phyloP scores from a whole-genome alignment of 92 coral and sea anemone species.

The Anthopleura xanthogrammica region DNA sequence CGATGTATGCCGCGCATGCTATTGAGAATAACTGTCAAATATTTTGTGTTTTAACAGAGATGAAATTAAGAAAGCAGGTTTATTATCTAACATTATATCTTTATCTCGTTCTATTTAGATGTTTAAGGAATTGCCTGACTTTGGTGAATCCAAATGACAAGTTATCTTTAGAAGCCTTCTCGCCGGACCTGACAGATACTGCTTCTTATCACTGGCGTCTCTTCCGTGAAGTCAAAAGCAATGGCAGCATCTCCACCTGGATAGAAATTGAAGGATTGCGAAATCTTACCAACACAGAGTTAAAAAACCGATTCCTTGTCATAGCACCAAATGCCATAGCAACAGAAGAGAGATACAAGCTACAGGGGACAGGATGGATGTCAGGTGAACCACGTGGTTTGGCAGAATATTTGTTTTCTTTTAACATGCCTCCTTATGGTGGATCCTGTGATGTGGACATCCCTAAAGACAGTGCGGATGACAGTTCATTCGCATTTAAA shows the following conservation, averaged over 20 bases:
- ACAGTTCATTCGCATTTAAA: constrained; percentile 17
- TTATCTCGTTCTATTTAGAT: neutral
- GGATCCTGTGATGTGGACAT: constrained; percentile 34
- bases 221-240: neutral
- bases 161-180: constrained; percentile 22
- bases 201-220: constrained; percentile 1
- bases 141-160: constrained; percentile 27
- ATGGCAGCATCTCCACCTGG: neutral
- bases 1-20: no score
- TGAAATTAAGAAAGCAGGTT: no score
- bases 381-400: constrained; percentile 23
- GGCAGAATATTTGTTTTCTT: constrained; percentile 22
- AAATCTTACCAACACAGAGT: neutral
- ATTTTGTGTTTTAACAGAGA: no score
- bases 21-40: no score
- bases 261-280: neutral
- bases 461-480: constrained; percentile 17
- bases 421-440: constrained; percentile 39
- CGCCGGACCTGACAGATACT: neutral
- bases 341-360: constrained; percentile 25
- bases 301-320: neutral
- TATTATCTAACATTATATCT: neutral
- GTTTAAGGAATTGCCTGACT: constrained; percentile 29
- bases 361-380: constrained; percentile 21
- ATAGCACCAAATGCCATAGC: constrained; percentile 7